Conservation (phyloP, 1,140 invertebrate species). For the Aphidius gifuensis region DNA sequence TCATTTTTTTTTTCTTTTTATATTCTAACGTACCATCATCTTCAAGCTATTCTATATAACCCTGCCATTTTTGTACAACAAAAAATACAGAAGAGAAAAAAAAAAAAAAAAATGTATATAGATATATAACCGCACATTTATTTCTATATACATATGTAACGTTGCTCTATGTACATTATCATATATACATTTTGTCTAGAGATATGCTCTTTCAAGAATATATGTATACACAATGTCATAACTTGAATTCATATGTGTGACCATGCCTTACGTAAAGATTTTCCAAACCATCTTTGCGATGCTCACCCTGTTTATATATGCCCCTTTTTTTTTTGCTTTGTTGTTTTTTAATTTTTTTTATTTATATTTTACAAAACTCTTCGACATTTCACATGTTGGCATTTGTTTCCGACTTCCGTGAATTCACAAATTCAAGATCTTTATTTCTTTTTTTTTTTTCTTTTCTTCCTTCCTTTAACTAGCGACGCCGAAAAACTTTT, state of each 20-base stretch:
- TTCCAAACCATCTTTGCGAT: neutral
- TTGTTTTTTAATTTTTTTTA: too few species aligned
- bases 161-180: neutral
- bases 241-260: conserved; percentile 21
- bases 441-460: neutral
- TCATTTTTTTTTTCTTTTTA: conserved; percentile 33
- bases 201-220: too few species aligned
- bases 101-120: too few species aligned
- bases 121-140: neutral
- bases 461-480: neutral
- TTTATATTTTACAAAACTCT: neutral
- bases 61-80: too few species aligned
- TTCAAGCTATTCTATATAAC: conserved; percentile 3
- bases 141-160: neutral
- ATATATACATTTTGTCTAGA: too few species aligned
- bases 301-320: neutral
- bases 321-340: neutral
- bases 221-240: conserved; percentile 1
- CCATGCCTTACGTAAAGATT: conserved; percentile 3
- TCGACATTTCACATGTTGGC: neutral
- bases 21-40: conserved; percentile 1
- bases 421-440: neutral
- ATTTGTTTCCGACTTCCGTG: conserved; percentile 8
- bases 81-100: too few species aligned
- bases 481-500: conserved; percentile 6